A percentile compares a stretch with the other conserved stretches of the same genome.
Conservation (phyloP, 2,888 invertebrate genomes). For the Lasioglossum marginatum region DNA sequence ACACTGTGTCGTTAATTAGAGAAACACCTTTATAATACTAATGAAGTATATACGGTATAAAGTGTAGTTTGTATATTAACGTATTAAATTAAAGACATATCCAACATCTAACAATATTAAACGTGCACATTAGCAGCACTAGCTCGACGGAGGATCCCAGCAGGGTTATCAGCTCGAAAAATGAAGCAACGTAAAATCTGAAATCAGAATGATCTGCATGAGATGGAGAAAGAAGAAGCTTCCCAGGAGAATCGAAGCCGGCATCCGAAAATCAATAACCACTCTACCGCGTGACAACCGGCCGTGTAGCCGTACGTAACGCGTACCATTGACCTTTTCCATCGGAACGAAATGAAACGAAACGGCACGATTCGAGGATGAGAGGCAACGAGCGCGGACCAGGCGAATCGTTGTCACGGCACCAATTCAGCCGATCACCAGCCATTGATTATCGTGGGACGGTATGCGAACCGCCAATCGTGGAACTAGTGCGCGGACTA, state of each 20-base stretch:
- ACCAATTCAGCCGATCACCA: constrained; percentile 75
- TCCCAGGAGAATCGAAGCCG: constrained; percentile 30
- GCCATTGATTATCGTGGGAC: constrained; percentile 77
- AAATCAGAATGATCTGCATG: not conserved
- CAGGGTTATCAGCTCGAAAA: not conserved
- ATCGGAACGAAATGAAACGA: constrained; percentile 53
- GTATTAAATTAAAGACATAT: too few species aligned
- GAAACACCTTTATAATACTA: too few species aligned
- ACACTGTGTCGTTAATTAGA: too few species aligned
- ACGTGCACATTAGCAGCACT: too few species aligned
- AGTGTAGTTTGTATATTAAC: too few species aligned
- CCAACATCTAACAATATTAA: too few species aligned
- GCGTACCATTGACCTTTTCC: constrained; percentile 65
- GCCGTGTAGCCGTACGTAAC: constrained; percentile 40
- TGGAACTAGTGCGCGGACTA: constrained; percentile 56
- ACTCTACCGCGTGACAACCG: constrained; percentile 44
- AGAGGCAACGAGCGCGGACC: constrained; percentile 41
- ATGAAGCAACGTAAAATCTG: not conserved
- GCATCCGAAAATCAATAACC: constrained; percentile 64
- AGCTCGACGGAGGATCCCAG: not conserved
- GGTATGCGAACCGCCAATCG: constrained; percentile 60
- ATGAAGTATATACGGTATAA: too few species aligned
- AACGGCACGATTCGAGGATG: constrained; percentile 40
- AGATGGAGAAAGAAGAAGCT: constrained; percentile 32
- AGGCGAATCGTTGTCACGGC: constrained; percentile 65